Evolutionary conservation across 2,113 vertebrate species (phyloP), one percentile per base, ranked within the genome.

Genomic region (Chamaea fasciata): DNA sequence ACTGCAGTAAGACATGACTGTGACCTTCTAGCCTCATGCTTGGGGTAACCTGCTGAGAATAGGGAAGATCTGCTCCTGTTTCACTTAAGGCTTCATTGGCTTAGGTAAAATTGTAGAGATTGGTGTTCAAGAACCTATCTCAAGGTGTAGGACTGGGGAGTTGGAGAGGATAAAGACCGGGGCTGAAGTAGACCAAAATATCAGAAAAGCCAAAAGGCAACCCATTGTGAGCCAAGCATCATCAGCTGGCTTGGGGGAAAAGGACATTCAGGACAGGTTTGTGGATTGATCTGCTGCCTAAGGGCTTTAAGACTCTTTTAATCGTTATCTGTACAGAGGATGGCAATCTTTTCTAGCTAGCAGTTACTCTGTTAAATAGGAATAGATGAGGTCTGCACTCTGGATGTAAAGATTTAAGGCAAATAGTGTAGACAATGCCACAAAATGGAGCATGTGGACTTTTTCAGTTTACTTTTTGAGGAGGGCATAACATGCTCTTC

Each of bases 1-100:
- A 27, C 44, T 5, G 4, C 31, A 57, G 60, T 27, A 17, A 44
- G 23, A 30, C 0, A 2, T 2, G 0, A 16, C 47, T 46, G 20
- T 62, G 56, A 28, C 62, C 77, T 73, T 18, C 47, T 19, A 39
- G 13, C 35, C 39, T 83, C 1, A 0, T 74, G 22, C 11, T 60
- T 81, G 31, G 46, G 31, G 8, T 82, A 17, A n/a, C 14, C 26
- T 67, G 9, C 30, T 74, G 23, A 55, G 13, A 33, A 57, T 2
- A 78, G 42, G 19, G 49, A 60, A 65, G n/a, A 47, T 13, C 4
- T 19, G 10, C 7, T 78, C 37, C 78, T 82, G 6, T 33, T 70
- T 70, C 15, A 15, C 50, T 70, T 70, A 57, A 75, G 47, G 14
- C 18, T 65, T 70, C 0, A 1, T 81, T 78, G 68, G 18, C 10